These are phyloP conservation scores for Lamprotornis superbus DNA, from an alignment of 2,113 vertebrate species.

Conservation along the genomic window DNA sequence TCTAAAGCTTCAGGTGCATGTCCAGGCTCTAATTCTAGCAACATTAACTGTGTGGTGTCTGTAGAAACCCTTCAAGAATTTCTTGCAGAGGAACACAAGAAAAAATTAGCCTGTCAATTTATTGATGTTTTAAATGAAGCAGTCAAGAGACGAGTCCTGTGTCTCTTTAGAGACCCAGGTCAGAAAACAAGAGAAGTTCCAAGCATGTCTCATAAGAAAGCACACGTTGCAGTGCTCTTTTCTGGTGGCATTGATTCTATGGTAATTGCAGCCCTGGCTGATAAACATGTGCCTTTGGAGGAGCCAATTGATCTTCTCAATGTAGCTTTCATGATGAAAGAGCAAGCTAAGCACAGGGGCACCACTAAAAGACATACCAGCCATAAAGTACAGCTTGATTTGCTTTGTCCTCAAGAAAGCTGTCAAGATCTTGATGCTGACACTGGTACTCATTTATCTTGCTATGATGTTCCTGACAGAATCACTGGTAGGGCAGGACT, in stretches of 20 bases:
- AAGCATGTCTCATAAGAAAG: background rate
- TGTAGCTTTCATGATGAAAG: slow-evolving; percentile 84
- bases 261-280: slow-evolving; percentile 86
- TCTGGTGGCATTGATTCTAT: slow-evolving; percentile 96
- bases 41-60: background rate
- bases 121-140: slow-evolving; percentile 80
- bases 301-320: slow-evolving; percentile 94
- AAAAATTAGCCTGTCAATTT: slow-evolving; percentile 69
- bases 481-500: slow-evolving; percentile 86
- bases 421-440: background rate
- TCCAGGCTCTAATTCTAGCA: background rate
- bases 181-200: background rate
- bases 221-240: slow-evolving; percentile 86
- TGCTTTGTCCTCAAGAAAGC: background rate
- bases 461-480: slow-evolving; percentile 87
- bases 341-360: slow-evolving; percentile 30
- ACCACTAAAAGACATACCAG: slow-evolving; percentile 29
- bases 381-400: background rate
- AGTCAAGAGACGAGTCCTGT: slow-evolving; percentile 80
- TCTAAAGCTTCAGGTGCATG: background rate
- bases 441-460: background rate
- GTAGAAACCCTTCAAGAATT: slow-evolving; percentile 71
- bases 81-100: slow-evolving; percentile 62
- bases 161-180: slow-evolving; percentile 50
- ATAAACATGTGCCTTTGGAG: slow-evolving; percentile 80